Evolutionary conservation across 1,140 invertebrate genomes (phyloP).

Genomic region (Scaptodrosophila lebanonensis): DNA sequence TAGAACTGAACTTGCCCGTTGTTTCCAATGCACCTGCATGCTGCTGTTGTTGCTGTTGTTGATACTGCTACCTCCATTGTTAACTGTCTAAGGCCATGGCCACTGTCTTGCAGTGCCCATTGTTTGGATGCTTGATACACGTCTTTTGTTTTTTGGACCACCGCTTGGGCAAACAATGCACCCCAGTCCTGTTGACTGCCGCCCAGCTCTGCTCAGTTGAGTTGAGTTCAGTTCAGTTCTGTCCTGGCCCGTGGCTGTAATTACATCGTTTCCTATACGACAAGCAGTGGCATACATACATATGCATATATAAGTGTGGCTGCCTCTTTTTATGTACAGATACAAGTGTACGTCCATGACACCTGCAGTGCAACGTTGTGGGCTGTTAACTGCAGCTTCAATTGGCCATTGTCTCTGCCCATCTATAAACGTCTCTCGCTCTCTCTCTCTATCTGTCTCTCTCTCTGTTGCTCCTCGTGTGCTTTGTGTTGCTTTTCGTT

Average conservation of each 20-base stretch:
- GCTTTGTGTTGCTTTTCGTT: no score
- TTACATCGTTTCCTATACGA: slow-evolving; percentile 54
- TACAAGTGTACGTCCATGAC: no score
- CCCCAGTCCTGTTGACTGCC: slow-evolving; percentile 10
- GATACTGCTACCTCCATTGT: slow-evolving; percentile 5
- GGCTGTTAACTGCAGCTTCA: slow-evolving; percentile 15
- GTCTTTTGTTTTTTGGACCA: slow-evolving; percentile 41
- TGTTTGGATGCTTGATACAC: slow-evolving; percentile 19
- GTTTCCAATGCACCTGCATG: no score
- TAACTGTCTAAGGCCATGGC: slow-evolving; percentile 51
- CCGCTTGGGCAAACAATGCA: slow-evolving; percentile 49
- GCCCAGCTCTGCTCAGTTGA: no score
- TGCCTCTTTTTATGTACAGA: no score
- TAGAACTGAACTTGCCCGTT: no score
- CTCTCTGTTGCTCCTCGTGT: no score
- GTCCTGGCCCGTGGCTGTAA: slow-evolving; percentile 48
- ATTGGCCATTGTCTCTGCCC: slow-evolving; percentile 43
- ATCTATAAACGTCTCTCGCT: no score
- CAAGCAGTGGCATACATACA: slow-evolving; percentile 15
- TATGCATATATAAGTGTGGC: no score
- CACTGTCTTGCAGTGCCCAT: slow-evolving; percentile 1
- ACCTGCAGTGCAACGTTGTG: background rate
- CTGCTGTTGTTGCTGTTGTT: slow-evolving; percentile 7
- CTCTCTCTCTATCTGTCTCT: no score
- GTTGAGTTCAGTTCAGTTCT: slow-evolving; percentile 6